Conservation (phyloP, 2,888 invertebrate genomes). For the Argyresthia goedartella region DNA sequence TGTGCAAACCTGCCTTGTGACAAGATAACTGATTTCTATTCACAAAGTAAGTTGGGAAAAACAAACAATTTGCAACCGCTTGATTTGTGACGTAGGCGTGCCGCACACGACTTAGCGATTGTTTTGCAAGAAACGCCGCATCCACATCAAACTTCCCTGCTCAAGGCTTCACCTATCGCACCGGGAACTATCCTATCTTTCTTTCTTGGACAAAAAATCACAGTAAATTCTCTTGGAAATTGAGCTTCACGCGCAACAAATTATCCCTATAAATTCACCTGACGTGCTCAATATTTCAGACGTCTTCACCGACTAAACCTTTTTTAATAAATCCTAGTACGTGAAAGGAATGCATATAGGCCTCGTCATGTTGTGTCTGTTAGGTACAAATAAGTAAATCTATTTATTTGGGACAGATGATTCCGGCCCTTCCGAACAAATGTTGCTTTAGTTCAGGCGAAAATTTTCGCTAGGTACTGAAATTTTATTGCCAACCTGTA, state of each 20-base stretch:
- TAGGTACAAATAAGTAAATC: constrained; percentile 19
- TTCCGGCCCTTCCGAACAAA: no score
- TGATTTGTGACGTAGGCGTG: not conserved
- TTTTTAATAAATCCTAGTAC: constrained; percentile 54
- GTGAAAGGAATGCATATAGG: constrained; percentile 24
- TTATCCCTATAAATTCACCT: constrained; percentile 66
- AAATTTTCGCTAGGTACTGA: no score
- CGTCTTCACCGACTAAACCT: constrained; percentile 57
- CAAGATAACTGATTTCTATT: no score
- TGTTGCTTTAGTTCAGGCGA: no score
- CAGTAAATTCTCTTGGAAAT: constrained; percentile 49
- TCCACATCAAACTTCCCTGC: no score
- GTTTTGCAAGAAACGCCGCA: not conserved
- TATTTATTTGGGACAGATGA: constrained; percentile 14
- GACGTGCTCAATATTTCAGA: constrained; percentile 64
- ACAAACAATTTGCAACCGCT: not conserved
- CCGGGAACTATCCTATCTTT: not conserved
- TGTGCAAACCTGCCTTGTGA: no score
- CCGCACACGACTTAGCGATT: not conserved
- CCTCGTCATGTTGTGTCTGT: constrained; percentile 12
- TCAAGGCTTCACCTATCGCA: no score
- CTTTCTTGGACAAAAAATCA: constrained; percentile 38
- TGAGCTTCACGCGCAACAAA: constrained; percentile 54
- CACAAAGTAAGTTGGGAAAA: no score
- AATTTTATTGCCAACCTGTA: no score